Evolutionary conservation across 2,113 vertebrate species (phyloP).

Genomic region (Plecotus auritus): DNA sequence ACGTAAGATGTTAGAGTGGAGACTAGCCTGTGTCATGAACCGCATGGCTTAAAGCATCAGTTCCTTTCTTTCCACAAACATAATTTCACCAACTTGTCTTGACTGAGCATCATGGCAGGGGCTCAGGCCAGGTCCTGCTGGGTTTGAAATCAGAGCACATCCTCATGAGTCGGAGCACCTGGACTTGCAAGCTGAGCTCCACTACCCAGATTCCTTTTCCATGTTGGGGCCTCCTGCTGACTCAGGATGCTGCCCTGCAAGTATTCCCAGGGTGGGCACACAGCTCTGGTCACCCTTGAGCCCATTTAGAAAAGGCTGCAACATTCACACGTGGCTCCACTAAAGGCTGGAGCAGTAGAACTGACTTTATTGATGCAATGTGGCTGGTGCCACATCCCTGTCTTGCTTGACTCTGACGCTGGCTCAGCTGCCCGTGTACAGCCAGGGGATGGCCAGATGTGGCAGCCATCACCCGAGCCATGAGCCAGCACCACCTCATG

Average conservation of each 20-base stretch:
- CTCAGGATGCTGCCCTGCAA: too few relatives aligned
- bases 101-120: not conserved
- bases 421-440: not conserved
- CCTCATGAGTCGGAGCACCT: not conserved
- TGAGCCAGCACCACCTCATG: too few relatives aligned
- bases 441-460: not conserved
- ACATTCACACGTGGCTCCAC: not conserved
- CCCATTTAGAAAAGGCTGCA: not conserved
- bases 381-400: too few relatives aligned
- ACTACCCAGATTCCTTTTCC: not conserved
- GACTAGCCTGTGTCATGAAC: not conserved
- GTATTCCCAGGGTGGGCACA: not conserved
- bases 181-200: not conserved
- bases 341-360: not conserved
- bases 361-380: not conserved
- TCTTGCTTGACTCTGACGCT: rapidly evolving
- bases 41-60: not conserved
- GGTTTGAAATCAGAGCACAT: not conserved
- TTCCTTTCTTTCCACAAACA: not conserved
- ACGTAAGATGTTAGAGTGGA: not conserved
- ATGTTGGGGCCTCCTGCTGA: rapidly evolving
- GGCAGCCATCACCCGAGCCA: not conserved
- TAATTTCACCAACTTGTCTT: not conserved
- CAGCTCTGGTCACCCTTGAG: not conserved
- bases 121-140: not conserved